phyloP scores from a whole-genome alignment of 2,797 vertebrate genomes.

The Platyrinchus mystaceus region DNA sequence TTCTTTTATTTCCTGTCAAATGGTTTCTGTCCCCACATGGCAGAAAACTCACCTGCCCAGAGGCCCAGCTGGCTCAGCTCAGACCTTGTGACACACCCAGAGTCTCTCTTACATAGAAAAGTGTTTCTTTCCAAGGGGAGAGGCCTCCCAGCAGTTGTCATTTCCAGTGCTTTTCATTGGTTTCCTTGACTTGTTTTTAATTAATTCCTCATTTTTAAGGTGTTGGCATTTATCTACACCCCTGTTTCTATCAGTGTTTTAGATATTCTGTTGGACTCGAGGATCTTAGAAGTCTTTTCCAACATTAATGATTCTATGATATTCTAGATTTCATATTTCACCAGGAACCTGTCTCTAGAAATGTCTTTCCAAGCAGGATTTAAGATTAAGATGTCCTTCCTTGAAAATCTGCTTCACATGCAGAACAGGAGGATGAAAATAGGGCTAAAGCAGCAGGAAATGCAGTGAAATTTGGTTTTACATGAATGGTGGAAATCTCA shows the following conservation, averaged over 20 bases:
- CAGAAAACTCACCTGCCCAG: background rate
- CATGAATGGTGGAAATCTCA: background rate
- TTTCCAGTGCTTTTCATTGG: background rate
- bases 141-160: background rate
- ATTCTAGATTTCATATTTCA: background rate
- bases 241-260: background rate
- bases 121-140: background rate
- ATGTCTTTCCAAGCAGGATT: background rate
- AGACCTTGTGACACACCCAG: background rate
- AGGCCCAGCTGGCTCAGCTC: background rate
- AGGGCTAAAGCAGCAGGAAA: background rate
- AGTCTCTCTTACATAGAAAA: background rate
- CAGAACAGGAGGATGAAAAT: background rate
- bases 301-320: background rate
- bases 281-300: background rate
- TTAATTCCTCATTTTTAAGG: background rate
- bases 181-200: background rate
- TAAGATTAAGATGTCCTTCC: background rate
- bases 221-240: background rate
- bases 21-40: background rate
- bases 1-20: background rate
- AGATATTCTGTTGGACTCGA: background rate
- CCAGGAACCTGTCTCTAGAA: background rate
- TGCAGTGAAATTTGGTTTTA: background rate
- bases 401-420: background rate